These are phyloP conservation scores for Pseudomyrmex dendroicus DNA, from an alignment of 1,140 invertebrate genomes.

Conservation along the genomic window DNA sequence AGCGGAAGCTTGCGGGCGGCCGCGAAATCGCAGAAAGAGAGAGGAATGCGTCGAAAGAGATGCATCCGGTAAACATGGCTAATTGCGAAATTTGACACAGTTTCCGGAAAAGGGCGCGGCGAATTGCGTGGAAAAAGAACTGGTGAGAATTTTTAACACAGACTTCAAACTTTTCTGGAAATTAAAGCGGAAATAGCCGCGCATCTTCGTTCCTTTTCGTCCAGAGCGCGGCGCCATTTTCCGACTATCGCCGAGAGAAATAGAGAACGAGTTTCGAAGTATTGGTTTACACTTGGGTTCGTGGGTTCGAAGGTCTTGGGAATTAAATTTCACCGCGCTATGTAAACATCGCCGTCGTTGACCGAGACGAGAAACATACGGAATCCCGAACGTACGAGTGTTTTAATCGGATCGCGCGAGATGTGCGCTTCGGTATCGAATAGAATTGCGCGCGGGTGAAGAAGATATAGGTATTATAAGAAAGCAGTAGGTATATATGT, in stretches of 20 bases:
- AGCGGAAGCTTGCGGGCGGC: conserved; percentile 1
- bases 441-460: conserved; percentile 1
- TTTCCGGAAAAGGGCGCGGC: not conserved
- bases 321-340: conserved; percentile 79
- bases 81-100: not conserved
- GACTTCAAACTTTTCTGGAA: not conserved
- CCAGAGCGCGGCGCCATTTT: not conserved
- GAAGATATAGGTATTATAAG: not conserved
- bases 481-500: not conserved
- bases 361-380: conserved; percentile 75
- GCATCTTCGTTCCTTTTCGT: not conserved
- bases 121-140: not conserved
- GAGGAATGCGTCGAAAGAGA: not conserved
- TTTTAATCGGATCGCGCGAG: conserved; percentile 58
- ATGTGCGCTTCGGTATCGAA: conserved; percentile 11
- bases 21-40: not conserved
- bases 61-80: not conserved
- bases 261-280: conserved; percentile 10
- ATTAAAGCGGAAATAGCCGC: conserved; percentile 30
- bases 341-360: conserved; percentile 68
- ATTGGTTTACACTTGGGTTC: conserved; percentile 63
- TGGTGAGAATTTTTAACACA: too few species aligned
- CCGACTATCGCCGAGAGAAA: too few species aligned
- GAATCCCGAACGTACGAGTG: conserved; percentile 47
- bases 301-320: conserved; percentile 75